Evolutionary conservation across 2,113 vertebrate species (phyloP), one percentile per base, ranked within the genome.

Genomic region (Ancistrus triradiatus): DNA sequence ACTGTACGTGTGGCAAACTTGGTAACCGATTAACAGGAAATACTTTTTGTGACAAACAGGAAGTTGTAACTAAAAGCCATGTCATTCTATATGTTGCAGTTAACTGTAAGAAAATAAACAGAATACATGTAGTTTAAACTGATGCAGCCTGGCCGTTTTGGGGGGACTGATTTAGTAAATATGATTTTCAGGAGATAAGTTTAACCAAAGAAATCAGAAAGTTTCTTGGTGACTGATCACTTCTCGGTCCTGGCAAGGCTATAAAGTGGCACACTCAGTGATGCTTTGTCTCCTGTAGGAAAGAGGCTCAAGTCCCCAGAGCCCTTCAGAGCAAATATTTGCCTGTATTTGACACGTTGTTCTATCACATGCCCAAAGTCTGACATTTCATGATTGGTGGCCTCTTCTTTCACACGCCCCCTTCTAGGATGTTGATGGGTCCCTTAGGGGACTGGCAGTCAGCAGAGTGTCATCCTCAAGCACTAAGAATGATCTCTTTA

Each of bases 371-470:
- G 78, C 42, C 65, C 66, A 59, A 25, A 69, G 69, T 66, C 77
- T 82, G 84, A 86, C 84, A 85, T 68, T 72, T 69, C 74, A 83
- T 83, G 84, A 87, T 87, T 85, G 86, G 84, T 83, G 77, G 78
- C 79, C 75, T 72, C 61, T 68, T 73, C 19, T 18, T 59, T 37
- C 35, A 2, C 55, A 25, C 64, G 27, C 60, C 49, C 51, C 59
- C 21, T 40, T 27, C 14, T 50, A 63, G 53, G 59, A 70, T 68
- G 68, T 57, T 61, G 68, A 68, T 55, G 64, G 67, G 49, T 40
- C 62, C 71, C 71, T 64, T 22, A 51, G 62, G 59, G 73, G 58
- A 53, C 50, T 58, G 70, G 56, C 35, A 74, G 33, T 52, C 70
- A 73, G 53, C 15, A 11, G 60, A 68, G 71, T 61, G 19, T 74